Evolutionary conservation across 2,113 vertebrate genomes (phyloP).

Genomic region (Psilopogon haemacephalus): DNA sequence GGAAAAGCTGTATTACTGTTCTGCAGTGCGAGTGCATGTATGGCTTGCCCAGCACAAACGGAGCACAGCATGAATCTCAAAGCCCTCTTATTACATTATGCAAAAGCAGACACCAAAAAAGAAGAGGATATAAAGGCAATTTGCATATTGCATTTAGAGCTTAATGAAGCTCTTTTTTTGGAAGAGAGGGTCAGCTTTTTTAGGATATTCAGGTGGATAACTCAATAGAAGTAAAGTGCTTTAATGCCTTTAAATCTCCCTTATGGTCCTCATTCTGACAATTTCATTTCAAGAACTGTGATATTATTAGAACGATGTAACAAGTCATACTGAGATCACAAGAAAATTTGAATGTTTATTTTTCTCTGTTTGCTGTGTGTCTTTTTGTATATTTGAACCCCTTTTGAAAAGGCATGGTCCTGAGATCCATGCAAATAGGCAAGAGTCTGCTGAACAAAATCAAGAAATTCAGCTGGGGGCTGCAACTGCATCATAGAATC

Average conservation of each 20-base stretch:
- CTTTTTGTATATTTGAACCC: not conserved
- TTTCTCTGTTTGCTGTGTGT: not conserved
- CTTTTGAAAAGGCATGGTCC: not conserved
- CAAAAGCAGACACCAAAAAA: slow-evolving; percentile 10
- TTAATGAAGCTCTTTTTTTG: not conserved
- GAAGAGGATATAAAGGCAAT: not conserved
- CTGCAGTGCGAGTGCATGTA: not conserved
- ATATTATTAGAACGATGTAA: not conserved
- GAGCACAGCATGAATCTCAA: not conserved
- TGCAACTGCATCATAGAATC: not conserved
- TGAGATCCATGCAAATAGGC: not conserved
- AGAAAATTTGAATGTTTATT: not conserved
- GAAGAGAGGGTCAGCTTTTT: not conserved
- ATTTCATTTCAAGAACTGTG: not conserved
- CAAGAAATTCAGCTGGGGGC: not conserved
- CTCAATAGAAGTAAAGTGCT: not conserved
- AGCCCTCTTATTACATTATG: slow-evolving; percentile 9
- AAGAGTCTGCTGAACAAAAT: not conserved
- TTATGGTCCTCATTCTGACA: not conserved
- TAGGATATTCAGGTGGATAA: not conserved
- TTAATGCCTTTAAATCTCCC: slow-evolving; percentile 5
- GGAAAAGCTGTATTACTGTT: not conserved
- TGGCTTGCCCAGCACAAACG: not conserved
- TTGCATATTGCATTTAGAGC: not conserved
- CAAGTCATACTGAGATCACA: not conserved